Evolutionary conservation across 2,888 invertebrate genomes (phyloP).

Genomic region (Aradus depressus): DNA sequence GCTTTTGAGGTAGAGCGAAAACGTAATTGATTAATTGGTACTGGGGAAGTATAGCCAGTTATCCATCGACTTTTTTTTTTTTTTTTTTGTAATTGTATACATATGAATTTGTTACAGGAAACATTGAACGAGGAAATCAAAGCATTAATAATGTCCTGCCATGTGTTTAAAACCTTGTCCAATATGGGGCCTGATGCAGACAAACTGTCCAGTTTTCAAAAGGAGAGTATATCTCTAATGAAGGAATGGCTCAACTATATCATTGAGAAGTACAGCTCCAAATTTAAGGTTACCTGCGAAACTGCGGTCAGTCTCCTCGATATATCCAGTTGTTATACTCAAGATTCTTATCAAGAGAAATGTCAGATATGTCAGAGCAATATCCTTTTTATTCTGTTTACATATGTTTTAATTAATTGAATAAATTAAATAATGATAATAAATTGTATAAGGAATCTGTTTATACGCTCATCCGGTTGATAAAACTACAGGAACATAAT

Average conservation of each 20-base stretch:
- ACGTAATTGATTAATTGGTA: no score
- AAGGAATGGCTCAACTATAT: constrained; percentile 23
- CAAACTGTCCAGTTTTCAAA: constrained; percentile 4
- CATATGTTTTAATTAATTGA: not conserved
- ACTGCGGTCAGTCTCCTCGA: constrained; percentile 19
- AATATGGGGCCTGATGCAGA: constrained; percentile 10
- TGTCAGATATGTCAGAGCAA: constrained; percentile 25
- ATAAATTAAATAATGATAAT: no score
- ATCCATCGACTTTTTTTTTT: no score
- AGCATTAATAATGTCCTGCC: constrained; percentile 23
- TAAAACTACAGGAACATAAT: no score
- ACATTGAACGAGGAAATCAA: constrained; percentile 20
- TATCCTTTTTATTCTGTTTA: constrained; percentile 26
- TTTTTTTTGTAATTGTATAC: no score
- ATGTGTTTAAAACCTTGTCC: constrained; percentile 24
- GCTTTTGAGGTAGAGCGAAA: no score
- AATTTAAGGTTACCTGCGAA: constrained; percentile 16
- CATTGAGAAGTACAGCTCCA: constrained; percentile 7
- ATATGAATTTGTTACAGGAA: constrained; percentile 21
- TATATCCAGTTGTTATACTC: constrained; percentile 10
- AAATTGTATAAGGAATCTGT: no score
- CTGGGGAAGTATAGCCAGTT: no score
- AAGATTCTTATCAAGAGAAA: constrained; percentile 11
- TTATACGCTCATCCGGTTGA: no score
- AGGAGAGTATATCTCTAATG: constrained; percentile 16